Evolutionary conservation across 2,888 invertebrate genomes (phyloP), one percentile per base, ranked within the genome.

Genomic region (Noctua janthina): DNA sequence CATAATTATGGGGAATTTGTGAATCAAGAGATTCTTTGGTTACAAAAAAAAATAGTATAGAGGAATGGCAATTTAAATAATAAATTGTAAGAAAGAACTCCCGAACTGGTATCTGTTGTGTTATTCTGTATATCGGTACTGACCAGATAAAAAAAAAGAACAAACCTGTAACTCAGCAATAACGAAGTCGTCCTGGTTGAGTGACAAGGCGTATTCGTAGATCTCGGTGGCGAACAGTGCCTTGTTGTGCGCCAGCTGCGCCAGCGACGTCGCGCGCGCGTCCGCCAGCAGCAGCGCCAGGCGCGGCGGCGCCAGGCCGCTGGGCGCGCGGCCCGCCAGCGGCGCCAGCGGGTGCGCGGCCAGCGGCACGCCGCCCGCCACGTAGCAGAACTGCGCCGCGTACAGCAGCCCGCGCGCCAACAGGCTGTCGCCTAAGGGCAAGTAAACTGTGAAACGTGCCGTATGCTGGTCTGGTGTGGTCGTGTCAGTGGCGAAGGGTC

Each of bases 191-290:
- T 98, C 97, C 43, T 98, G 97, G 92, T 98, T 98, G 74, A 99
- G 97, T 82, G 98, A 98, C 86, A 98, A 97, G 8, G 99, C 99
- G 94, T 99, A 99, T 95, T 99, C 99, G 94, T 99, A 99, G 82
- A 99, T 98, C 96, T 99, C 99, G 0, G 99, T 99, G 96, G 99
- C 98, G 96, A 99, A 98, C 83, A 99, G 98, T 43, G 99, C 99
- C 93, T 98, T 98, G 93, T 98, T 98, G 76, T 97, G 98, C 66
- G 98, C 98, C 94, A 99, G 98, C 91, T 98, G 97, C 35, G 93
- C 93, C 91, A 98, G 98, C 4, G 97, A 46, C 10, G 46, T 10
- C 11, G 97, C 97, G 85, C 98, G 97, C 75, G 97, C 97, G 90
- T 98, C 98, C 11, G 98, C 97, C 80, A 99, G 98, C 86, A 99